A percentile compares a stretch with the other conserved stretches of the same genome.
phyloP scores from a whole-genome alignment of 2,888 invertebrate genomes.

The Petrolisthes manimaculis region DNA sequence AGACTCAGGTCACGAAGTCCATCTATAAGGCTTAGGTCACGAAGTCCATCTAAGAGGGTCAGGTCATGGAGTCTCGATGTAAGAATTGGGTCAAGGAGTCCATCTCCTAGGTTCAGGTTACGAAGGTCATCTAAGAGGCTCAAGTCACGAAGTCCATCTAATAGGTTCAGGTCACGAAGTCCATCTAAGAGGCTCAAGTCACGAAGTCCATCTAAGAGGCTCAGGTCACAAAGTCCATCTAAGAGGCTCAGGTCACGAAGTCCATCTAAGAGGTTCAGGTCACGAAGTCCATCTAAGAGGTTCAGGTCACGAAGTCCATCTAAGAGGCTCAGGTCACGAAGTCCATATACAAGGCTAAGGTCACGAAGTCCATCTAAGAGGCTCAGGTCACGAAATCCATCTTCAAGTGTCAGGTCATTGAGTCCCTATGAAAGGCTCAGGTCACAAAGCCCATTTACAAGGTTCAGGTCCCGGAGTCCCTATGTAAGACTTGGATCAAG shows the following conservation, averaged over 20 bases:
- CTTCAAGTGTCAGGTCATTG: too few species aligned
- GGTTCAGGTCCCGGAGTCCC: too few species aligned
- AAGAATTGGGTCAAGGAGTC: neutral
- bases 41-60: neutral
- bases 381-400: too few species aligned
- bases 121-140: neutral
- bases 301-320: neutral
- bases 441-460: too few species aligned
- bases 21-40: neutral
- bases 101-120: neutral
- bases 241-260: neutral
- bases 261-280: neutral
- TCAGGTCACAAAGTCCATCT: neutral
- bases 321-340: neutral
- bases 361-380: neutral
- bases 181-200: neutral
- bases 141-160: neutral
- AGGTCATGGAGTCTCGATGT: neutral
- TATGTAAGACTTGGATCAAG: too few species aligned
- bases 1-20: neutral
- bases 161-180: neutral
- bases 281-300: neutral
- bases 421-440: too few species aligned
- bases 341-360: neutral
- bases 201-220: neutral